Conservation (phyloP, 2,888 invertebrate species). For the Pyralis farinalis region DNA sequence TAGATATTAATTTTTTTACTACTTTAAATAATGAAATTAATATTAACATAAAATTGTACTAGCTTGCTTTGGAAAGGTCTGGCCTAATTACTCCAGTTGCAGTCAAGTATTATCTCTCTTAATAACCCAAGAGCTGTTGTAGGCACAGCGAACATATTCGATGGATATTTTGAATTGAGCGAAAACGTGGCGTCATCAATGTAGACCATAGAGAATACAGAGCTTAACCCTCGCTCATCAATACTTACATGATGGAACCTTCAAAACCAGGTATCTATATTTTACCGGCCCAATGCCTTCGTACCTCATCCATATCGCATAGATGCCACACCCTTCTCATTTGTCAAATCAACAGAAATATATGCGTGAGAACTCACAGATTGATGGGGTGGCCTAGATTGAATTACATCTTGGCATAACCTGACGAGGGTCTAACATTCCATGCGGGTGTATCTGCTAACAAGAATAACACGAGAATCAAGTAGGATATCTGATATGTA, state of each 20-base stretch:
- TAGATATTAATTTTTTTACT: no score
- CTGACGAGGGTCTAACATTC: constrained; percentile 76
- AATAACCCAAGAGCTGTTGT: constrained; percentile 1
- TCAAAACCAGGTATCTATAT: constrained; percentile 40
- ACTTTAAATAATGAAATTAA: no score
- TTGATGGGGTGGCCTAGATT: constrained; percentile 78
- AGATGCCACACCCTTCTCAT: constrained; percentile 73
- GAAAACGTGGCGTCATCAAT: neutral
- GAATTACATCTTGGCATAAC: constrained; percentile 75
- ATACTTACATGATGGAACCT: constrained; percentile 26
- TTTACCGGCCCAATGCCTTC: constrained; percentile 42
- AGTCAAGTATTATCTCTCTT: neutral
- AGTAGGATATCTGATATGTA: constrained; percentile 43
- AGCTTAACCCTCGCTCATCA: constrained; percentile 18
- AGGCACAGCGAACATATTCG: neutral
- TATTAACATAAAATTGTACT: neutral
- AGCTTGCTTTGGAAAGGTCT: neutral
- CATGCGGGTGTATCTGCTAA: constrained; percentile 57
- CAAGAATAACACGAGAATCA: constrained; percentile 66
- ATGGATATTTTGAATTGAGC: neutral
- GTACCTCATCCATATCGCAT: constrained; percentile 45
- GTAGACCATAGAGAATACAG: constrained; percentile 14
- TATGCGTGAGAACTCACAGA: constrained; percentile 78
- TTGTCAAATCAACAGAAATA: constrained; percentile 81
- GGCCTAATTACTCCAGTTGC: neutral